Base-by-base conservation (phyloP, 2,113 vertebrate genomes). In the Rhipidura dahli region DNA sequence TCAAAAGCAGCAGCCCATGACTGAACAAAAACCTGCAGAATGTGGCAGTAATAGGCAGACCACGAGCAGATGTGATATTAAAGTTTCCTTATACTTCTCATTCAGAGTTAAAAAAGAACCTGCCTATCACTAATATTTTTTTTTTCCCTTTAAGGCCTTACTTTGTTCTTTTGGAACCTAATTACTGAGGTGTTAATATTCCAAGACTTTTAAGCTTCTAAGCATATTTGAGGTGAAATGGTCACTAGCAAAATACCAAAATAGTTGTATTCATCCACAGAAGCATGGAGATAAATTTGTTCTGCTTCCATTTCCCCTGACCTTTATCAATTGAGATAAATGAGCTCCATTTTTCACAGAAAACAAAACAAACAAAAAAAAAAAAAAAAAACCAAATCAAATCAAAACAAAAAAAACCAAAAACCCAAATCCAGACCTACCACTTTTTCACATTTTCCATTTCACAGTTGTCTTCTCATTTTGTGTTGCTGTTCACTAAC, bases 131-230 rank as follows among this genome's bases (percentile, higher is more conserved):
- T 49, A 56, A 27, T 24, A 42, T 47, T 79, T 49, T 49, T 5
- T n/a, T 14, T 83, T 10, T 50, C 40, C 10, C 6, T 13, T 51
- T 57, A 70, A 11, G 14, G 11, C 3, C 28, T 65, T 61, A 37
- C 15, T 81, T 91, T 91, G 33, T 84, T 96, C 39, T 8, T 87
- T 35, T n/a, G 47, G 18, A 89, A 87, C 27, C 7, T 91, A 68
- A 75, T 91, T 91, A 44, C 16, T 49, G 22, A 81, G 23, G 16
- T 63, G 15, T 65, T 61, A 80, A 23, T 66, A 59, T 70, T 66
- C 9, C 11, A 63, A 50, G 17, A 5, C 16, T 77, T 77, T 83
- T 83, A 89, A 50, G 4, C 14, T 59, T 18, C 6, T 42, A 63
- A 89, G 20, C 75, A 66, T 78, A 69, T 73, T 72, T 90, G 50